Conservation (phyloP, 2,888 invertebrate genomes). For the Volucella inanis region DNA sequence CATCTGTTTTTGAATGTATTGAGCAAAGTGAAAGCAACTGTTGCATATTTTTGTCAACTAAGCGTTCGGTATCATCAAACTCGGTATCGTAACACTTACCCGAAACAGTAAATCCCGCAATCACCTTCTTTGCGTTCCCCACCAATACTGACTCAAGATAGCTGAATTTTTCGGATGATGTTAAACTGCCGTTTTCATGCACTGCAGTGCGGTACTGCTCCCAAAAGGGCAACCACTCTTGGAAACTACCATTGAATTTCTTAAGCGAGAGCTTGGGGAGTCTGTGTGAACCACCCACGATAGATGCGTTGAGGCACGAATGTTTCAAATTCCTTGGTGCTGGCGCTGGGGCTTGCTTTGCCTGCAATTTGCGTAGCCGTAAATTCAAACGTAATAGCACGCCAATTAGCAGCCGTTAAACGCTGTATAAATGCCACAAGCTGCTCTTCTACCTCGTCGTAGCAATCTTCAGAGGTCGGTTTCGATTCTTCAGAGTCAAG, state of each 20-base stretch:
- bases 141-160: slow-evolving; percentile 53
- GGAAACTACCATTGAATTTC: slow-evolving; percentile 32
- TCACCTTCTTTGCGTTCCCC: too few species aligned
- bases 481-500: too few species aligned
- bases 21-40: slow-evolving; percentile 41
- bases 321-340: too few species aligned
- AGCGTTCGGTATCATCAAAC: slow-evolving; percentile 29
- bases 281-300: background rate
- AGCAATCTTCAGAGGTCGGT: too few species aligned
- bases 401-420: too few species aligned
- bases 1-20: slow-evolving; percentile 30
- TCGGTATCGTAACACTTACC: slow-evolving; percentile 44
- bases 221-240: slow-evolving; percentile 54
- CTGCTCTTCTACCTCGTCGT: too few species aligned
- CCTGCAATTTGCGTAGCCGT: too few species aligned
- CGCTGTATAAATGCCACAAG: too few species aligned
- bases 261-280: slow-evolving; percentile 16
- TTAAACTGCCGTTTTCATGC: slow-evolving; percentile 37
- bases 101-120: slow-evolving; percentile 25
- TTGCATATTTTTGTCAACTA: slow-evolving; percentile 41
- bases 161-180: slow-evolving; percentile 42
- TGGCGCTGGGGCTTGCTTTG: too few species aligned
- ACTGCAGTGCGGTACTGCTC: slow-evolving; percentile 42
- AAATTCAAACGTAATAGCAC: too few species aligned
- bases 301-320: background rate